Percentiles rank a stretch among this genome's conserved stretches.
Evolutionary conservation across 2,888 invertebrate genomes (phyloP).

Genomic region (Patella ulyssiponensis): DNA sequence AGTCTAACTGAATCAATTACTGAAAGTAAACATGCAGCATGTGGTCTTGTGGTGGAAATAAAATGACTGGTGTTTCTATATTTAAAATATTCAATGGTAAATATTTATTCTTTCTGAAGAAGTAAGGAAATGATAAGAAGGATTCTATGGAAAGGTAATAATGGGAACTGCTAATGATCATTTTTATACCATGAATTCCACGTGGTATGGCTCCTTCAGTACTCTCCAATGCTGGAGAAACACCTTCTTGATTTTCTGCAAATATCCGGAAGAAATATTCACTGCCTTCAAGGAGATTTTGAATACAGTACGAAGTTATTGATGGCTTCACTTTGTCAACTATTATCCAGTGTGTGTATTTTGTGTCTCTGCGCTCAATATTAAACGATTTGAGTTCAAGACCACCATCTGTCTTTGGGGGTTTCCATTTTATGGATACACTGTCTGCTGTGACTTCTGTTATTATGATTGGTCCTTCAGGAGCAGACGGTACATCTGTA

Average conservation of each 20-base stretch:
- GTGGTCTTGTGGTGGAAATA: no score
- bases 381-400: constrained; percentile 84
- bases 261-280: constrained; percentile 68
- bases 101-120: no score
- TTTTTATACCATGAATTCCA: constrained; percentile 51
- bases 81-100: no score
- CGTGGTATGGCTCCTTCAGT: constrained; percentile 55
- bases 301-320: constrained; percentile 47
- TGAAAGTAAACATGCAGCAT: no score
- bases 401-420: constrained; percentile 86
- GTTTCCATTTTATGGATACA: constrained; percentile 86
- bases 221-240: constrained; percentile 72
- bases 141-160: no score
- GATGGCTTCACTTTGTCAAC: constrained; percentile 42
- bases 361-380: constrained; percentile 82
- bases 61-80: no score
- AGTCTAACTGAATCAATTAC: no score
- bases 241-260: constrained; percentile 64
- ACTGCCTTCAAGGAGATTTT: constrained; percentile 64
- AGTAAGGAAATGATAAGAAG: no score
- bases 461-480: constrained; percentile 72
- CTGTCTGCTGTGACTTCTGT: constrained; percentile 79
- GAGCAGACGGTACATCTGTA: constrained; percentile 64
- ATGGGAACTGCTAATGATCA: no score
- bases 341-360: constrained; percentile 59